Evolutionary conservation across 1,140 invertebrate genomes (phyloP).

Genomic region (Drosophila pseudoobscura): DNA sequence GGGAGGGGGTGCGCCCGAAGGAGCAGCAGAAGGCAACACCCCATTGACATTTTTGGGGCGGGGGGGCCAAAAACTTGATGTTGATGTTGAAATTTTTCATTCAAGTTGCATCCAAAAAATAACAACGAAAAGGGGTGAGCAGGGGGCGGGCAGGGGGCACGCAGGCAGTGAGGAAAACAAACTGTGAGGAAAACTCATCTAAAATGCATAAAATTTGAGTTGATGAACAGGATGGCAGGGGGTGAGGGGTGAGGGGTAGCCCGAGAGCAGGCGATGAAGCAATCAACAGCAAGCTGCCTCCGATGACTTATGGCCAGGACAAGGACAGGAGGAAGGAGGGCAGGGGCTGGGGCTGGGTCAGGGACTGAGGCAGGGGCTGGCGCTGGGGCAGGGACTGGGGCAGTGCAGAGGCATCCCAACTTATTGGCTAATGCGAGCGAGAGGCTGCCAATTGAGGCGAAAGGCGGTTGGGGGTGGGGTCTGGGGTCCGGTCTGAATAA

Average conservation of each 20-base stretch:
- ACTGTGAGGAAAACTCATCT: conserved; percentile 80
- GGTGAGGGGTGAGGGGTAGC: no score
- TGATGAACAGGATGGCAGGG: conserved; percentile 62
- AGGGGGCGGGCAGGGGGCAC: no score
- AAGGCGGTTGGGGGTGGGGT: not conserved
- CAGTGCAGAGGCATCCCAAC: conserved; percentile 7
- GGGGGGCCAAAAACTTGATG: conserved; percentile 75
- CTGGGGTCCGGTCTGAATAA: conserved; percentile 52
- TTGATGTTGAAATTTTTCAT: conserved; percentile 82
- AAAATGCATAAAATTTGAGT: conserved; percentile 82
- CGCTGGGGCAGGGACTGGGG: not conserved
- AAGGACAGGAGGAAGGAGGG: not conserved
- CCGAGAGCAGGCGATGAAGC: conserved; percentile 33
- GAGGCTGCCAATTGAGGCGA: conserved; percentile 60
- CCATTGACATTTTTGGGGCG: conserved; percentile 67
- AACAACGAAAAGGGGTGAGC: conserved; percentile 51
- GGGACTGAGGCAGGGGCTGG: not conserved
- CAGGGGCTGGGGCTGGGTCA: not conserved
- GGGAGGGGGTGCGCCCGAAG: conserved; percentile 20
- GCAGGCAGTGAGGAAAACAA: conserved; percentile 61
- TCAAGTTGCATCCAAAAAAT: conserved; percentile 73
- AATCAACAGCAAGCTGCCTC: conserved; percentile 69
- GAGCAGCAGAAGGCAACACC: conserved; percentile 35
- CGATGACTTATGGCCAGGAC: conserved; percentile 60
- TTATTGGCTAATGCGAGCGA: conserved; percentile 67